Percentiles rank a stretch among this genome's conserved stretches.
These are phyloP conservation scores for Neelides sp. DNA, from an alignment of 1,140 invertebrate genomes.

Conservation along the genomic window DNA sequence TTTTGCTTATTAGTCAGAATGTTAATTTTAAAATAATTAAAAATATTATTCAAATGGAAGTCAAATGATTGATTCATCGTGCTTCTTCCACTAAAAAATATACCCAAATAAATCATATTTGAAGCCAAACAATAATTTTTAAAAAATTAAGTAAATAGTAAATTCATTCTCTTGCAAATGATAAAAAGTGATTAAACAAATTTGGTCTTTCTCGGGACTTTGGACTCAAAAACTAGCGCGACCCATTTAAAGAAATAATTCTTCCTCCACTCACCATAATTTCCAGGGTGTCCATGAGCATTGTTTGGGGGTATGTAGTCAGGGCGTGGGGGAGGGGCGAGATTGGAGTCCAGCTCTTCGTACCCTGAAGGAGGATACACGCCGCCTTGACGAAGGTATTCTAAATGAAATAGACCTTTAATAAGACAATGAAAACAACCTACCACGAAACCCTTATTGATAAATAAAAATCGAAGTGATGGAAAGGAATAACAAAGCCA, in stretches of 20 bases:
- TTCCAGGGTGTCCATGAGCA: slow-evolving; percentile 48
- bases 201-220: no score
- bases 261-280: slow-evolving; percentile 48
- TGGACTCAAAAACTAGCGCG: no score
- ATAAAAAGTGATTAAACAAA: neutral
- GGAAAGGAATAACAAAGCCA: slow-evolving; percentile 7
- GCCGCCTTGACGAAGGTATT: slow-evolving; percentile 45
- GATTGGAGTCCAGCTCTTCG: slow-evolving; percentile 48
- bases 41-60: no score
- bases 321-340: slow-evolving; percentile 50
- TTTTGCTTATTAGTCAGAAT: no score
- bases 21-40: no score
- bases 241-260: neutral
- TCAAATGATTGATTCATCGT: no score
- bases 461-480: neutral
- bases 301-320: slow-evolving; percentile 57
- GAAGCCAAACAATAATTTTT: no score
- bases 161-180: neutral
- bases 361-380: slow-evolving; percentile 47
- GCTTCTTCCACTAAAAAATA: no score
- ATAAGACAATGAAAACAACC: neutral
- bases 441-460: neutral
- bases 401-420: slow-evolving; percentile 31
- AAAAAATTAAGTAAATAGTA: neutral
- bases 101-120: no score